Percentiles rank a stretch among this genome's conserved stretches.
These are phyloP conservation scores for Mastomys natalensis DNA, from an alignment of 2,113 vertebrate species.

Conservation along the genomic window DNA sequence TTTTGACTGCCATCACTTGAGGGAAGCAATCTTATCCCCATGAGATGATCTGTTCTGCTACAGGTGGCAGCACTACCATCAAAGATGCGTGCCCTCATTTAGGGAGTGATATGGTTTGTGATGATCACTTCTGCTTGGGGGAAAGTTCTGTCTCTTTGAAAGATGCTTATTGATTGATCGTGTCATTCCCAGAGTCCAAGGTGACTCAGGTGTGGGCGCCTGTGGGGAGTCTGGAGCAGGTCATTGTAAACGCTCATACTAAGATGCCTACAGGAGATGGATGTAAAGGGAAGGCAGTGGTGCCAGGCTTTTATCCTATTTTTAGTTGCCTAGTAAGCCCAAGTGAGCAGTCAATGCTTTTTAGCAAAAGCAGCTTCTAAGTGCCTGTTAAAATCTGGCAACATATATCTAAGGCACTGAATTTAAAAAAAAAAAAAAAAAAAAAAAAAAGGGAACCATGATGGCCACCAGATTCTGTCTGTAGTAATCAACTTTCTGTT, in stretches of 20 bases:
- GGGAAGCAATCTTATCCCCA: neutral
- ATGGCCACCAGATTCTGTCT: neutral
- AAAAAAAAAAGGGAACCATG: neutral
- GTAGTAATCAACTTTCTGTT: neutral
- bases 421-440: neutral
- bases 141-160: neutral
- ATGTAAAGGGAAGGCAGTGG: neutral
- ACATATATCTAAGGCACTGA: neutral
- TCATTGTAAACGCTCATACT: neutral
- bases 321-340: neutral
- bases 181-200: neutral
- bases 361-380: conserved; percentile 11
- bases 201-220: neutral
- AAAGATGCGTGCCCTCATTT: neutral
- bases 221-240: neutral
- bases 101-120: neutral
- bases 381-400: neutral
- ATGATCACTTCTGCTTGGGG: neutral
- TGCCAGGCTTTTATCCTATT: conserved; percentile 1
- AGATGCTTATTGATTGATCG: neutral
- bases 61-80: neutral
- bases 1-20: neutral
- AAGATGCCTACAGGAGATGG: neutral
- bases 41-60: neutral
- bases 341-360: conserved; percentile 1